These are phyloP conservation scores for Clivina fossor DNA, from an alignment of 2,888 invertebrate species.

Conservation along the genomic window DNA sequence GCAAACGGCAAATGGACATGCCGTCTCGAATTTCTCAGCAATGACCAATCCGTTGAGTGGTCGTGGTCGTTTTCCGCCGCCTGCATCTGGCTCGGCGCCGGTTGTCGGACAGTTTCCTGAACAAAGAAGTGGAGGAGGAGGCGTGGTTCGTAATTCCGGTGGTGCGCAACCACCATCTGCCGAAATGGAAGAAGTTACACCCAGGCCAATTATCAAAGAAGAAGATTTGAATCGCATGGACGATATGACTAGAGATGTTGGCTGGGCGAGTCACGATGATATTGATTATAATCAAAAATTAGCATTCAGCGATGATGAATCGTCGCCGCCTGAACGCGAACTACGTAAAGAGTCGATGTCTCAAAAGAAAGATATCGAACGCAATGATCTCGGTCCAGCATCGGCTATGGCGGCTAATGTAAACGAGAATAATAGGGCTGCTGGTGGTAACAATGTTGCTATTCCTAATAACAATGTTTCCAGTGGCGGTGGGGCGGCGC, in stretches of 20 bases:
- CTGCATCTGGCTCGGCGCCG: slow-evolving; percentile 52
- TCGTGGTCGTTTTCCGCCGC: slow-evolving; percentile 28
- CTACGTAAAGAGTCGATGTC: slow-evolving; percentile 41
- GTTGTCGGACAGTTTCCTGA: slow-evolving; percentile 47
- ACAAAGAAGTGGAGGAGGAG: slow-evolving; percentile 48
- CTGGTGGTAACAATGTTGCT: slow-evolving; percentile 2
- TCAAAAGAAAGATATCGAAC: slow-evolving; percentile 46
- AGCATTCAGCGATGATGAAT: slow-evolving; percentile 92
- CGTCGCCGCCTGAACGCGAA: slow-evolving; percentile 51
- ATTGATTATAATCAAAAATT: slow-evolving; percentile 94
- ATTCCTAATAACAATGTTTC: slow-evolving; percentile 25
- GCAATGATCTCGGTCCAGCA: slow-evolving; percentile 44
- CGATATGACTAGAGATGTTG: slow-evolving; percentile 84
- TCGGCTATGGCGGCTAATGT: no score
- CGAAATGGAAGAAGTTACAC: slow-evolving; percentile 56
- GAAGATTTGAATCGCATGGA: slow-evolving; percentile 92
- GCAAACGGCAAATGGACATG: slow-evolving; percentile 36
- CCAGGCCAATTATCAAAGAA: slow-evolving; percentile 88
- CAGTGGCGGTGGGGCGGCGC: slow-evolving; percentile 23
- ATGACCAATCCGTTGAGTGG: slow-evolving; percentile 31
- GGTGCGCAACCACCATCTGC: slow-evolving; percentile 44
- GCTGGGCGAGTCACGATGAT: slow-evolving; percentile 91
- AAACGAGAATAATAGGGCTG: slow-evolving; percentile 34
- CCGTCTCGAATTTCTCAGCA: slow-evolving; percentile 32
- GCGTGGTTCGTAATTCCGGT: slow-evolving; percentile 52